Evolutionary conservation across 2,888 invertebrate species (phyloP), one percentile per base, ranked within the genome.

Genomic region (Ichneumoninae sp.): DNA sequence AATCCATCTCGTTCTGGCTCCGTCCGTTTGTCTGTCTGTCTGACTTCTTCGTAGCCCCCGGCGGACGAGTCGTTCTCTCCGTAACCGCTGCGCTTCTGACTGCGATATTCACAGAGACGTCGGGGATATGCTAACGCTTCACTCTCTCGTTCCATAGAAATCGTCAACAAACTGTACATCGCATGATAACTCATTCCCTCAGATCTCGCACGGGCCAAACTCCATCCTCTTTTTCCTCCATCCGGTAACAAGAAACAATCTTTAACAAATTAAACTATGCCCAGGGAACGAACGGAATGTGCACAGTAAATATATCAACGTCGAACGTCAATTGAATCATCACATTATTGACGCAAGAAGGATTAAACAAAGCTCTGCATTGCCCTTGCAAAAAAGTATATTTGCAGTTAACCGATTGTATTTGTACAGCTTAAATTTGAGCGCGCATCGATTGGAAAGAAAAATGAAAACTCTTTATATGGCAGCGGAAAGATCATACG

Each of bases 111-210:
- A 91, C 89, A 91, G 91, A 89, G 91, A 89, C 89, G 87, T 88
- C 87, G 87, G 89, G 88, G 65, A 22, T 19, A 69, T 33, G 33
- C 63, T 3, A 63, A 89, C 88, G 87, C 71, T 74, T 83, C 82
- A 85, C 85, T 83, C 79, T 85, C 88, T 88, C 87, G 84, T 88
- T 63, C 82, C 81, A 76, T 84, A 71, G 84, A 85, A 84, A 90
- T 89, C 87, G 88, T 90, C 83, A 83, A 86, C 89, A 90, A 91
- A 90, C 90, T 88, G 71, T 78, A 81, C 83, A 81, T 78, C 84
- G 68, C 77, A 78, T 88, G 89, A 91, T 93, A 91, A 92, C 88
- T 89, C 89, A 93, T 93, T 93, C 93, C 83, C 90, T 93, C 83
- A 92, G 93, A 93, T 92, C 91, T 89, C 79, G 26, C 30, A 60